Evolutionary conservation across 2,113 vertebrate genomes (phyloP).

Genomic region (Leptosomus discolor): DNA sequence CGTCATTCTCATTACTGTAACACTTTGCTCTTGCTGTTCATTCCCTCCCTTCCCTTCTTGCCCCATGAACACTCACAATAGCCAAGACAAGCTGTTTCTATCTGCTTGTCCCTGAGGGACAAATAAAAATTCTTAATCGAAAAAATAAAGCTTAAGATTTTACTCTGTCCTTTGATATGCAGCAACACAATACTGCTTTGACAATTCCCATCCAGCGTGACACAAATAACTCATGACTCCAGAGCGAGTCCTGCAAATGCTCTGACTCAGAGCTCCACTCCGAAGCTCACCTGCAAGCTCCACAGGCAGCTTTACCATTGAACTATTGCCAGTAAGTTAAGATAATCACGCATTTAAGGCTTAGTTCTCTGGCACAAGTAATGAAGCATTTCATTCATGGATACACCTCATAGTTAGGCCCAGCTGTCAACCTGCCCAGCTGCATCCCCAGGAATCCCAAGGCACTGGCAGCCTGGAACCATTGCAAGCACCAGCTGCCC

Average conservation of each 20-base stretch:
- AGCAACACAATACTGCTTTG: background rate
- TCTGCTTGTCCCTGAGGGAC: background rate
- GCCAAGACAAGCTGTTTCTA: background rate
- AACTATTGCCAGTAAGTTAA: background rate
- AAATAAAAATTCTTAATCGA: background rate
- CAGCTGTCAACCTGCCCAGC: background rate
- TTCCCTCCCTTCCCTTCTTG: background rate
- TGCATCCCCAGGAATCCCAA: background rate
- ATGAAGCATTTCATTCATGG: background rate
- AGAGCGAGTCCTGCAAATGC: background rate
- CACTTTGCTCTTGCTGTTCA: background rate
- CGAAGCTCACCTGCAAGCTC: background rate
- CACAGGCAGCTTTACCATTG: background rate
- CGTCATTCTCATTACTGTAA: background rate
- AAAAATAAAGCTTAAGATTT: background rate
- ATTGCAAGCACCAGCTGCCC: background rate
- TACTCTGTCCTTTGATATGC: background rate
- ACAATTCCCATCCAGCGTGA: background rate
- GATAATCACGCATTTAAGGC: background rate
- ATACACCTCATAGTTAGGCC: background rate
- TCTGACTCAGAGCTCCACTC: background rate
- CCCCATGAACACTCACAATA: background rate
- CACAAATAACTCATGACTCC: background rate
- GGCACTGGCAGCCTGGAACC: background rate
- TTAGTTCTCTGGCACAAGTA: background rate